A percentile compares a stretch with the other conserved stretches of the same genome.
phyloP scores from a whole-genome alignment of 2,888 invertebrate species.

The Coenonympha arcania region DNA sequence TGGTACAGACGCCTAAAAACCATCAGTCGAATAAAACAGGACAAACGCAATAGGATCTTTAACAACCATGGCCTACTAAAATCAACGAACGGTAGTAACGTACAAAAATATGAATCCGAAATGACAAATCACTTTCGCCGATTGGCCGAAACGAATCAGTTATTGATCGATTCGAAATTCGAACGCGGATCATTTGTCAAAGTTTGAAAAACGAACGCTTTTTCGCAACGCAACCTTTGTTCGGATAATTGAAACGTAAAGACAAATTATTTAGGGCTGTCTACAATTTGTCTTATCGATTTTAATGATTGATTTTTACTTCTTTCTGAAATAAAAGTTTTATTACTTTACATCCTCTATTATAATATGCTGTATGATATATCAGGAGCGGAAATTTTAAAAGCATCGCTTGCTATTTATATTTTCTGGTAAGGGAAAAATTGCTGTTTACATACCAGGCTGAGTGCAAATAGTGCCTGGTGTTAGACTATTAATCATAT shows the following conservation, averaged over 20 bases:
- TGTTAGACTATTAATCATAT: too few relatives aligned
- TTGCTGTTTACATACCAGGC: too few relatives aligned
- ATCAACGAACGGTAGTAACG: not conserved
- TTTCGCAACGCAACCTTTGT: constrained; percentile 21
- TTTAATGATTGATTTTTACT: constrained; percentile 2
- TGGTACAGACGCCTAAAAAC: too few relatives aligned
- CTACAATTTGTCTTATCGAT: constrained; percentile 9
- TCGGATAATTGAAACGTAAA: constrained; percentile 26
- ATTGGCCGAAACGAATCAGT: constrained; percentile 61
- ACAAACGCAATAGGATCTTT: not conserved
- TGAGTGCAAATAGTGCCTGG: too few relatives aligned
- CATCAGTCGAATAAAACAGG: too few relatives aligned
- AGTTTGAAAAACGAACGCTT: constrained; percentile 42
- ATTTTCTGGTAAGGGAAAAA: too few relatives aligned
- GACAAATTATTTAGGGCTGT: constrained; percentile 24
- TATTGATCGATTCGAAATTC: constrained; percentile 58
- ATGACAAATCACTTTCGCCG: constrained; percentile 58
- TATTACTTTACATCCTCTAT: not conserved
- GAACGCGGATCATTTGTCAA: constrained; percentile 60
- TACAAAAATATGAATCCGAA: constrained; percentile 32
- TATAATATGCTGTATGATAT: not conserved
- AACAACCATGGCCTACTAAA: not conserved
- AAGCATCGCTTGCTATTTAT: too few relatives aligned
- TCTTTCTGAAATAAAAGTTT: not conserved
- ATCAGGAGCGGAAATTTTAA: too few relatives aligned